Conservation (phyloP, 1,140 invertebrate species). For the Macrocentrus cingulum region DNA sequence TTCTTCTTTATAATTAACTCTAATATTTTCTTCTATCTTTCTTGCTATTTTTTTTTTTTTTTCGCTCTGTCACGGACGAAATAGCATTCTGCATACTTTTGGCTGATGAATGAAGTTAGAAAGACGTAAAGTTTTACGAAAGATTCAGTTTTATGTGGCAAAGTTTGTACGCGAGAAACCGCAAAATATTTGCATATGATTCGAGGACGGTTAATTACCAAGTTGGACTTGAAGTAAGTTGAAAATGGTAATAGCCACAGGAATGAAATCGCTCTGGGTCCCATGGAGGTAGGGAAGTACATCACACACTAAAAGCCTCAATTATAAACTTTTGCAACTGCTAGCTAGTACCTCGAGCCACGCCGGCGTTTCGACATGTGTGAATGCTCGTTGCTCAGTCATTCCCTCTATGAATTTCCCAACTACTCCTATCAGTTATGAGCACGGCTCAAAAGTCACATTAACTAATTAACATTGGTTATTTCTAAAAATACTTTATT, state of each 20-base stretch:
- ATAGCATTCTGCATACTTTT: too few species aligned
- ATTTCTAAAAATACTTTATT: too few species aligned
- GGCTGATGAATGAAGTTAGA: neutral
- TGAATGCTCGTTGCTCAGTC: neutral
- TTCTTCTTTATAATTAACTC: neutral
- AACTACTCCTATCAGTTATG: too few species aligned
- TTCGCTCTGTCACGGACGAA: too few species aligned
- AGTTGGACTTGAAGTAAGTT: slow-evolving; percentile 21
- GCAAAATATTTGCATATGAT: slow-evolving; percentile 32
- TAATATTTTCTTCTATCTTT: too few species aligned
- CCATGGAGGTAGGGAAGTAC: neutral
- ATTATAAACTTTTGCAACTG: slow-evolving; percentile 17
- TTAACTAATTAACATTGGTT: too few species aligned
- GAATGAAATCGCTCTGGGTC: slow-evolving; percentile 16
- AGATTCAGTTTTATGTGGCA: slow-evolving; percentile 10
- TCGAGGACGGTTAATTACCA: slow-evolving; percentile 21
- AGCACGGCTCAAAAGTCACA: too few species aligned
- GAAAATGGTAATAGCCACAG: slow-evolving; percentile 18
- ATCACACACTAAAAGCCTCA: slow-evolving; percentile 4
- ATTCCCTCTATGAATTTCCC: too few species aligned
- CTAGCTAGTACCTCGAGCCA: neutral
- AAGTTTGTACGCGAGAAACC: slow-evolving; percentile 4
- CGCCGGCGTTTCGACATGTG: too few species aligned
- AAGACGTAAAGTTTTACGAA: neutral
- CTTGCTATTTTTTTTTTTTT: too few species aligned